Evolutionary conservation across 1,140 invertebrate genomes (phyloP), one percentile per base, ranked within the genome.

Genomic region (Planococcus citri): DNA sequence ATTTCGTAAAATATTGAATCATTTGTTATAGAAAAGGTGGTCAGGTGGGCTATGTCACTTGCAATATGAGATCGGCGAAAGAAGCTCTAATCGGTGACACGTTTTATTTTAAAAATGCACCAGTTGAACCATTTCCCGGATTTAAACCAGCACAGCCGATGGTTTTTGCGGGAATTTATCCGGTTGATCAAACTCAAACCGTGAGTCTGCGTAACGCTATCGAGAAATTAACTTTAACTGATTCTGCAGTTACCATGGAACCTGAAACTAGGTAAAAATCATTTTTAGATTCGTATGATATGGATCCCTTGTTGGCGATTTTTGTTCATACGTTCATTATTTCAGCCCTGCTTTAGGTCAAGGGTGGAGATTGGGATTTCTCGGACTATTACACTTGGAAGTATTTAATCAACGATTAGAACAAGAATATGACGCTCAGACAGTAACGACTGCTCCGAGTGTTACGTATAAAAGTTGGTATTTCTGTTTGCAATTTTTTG

Each of bases 111-210:
- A 81, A 82, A 70, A 75, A 78, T 12, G 64, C 74, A 1, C 75
- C 78, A 1, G 83, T 89, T 0, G 83, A 86, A 73, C 78, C 86
- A 10, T 76, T 92, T 27, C 75, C 82, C 27, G 85, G 83, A 27
- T 91, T 94, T 76, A 82, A 83, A 73, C 80, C 83, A 27, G 81
- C 88, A 8, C 88, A 87, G 76, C 89, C 95, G 14, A 94, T 97
- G 86, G 94, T 98, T 6, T 98, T 90, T 81, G 92, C 94, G 73
- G 95, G 95, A 0, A 83, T 98, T 68, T 99, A 90, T 80, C 95
- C 97, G 0, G 81, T 88, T 38, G 92, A 97, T 79, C 90, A 95
- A 75, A 89, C 91, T 1, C 87, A 97, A 75, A 88, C 90, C 77
- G 74, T 82, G 14, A 79, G 81, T 64, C 78, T 95, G 14, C 82